phyloP scores from a whole-genome alignment of 1,140 invertebrate genomes.

The Meloidogyne floridensis region DNA sequence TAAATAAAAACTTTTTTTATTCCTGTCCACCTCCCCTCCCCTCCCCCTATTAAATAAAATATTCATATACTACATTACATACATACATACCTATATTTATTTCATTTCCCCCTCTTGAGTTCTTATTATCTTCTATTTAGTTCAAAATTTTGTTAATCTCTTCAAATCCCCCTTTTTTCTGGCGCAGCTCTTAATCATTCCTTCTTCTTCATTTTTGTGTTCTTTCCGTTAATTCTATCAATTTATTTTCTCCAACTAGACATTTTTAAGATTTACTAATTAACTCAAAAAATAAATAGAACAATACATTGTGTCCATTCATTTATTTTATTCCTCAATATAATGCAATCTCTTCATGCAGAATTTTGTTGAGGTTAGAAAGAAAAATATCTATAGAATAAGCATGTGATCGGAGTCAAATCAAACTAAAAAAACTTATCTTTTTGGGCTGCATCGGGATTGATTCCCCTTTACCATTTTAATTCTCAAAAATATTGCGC shows the following conservation, averaged over 20 bases:
- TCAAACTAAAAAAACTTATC: no score
- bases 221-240: conserved; percentile 4
- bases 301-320: neutral
- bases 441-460: no score
- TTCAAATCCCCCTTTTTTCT: neutral
- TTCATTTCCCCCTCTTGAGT: neutral
- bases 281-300: neutral
- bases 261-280: neutral
- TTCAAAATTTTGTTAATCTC: neutral
- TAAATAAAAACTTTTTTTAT: no score
- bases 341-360: no score
- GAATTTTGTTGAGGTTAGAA: no score
- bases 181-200: conserved; percentile 1
- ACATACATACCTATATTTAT: no score
- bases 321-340: neutral
- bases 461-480: neutral
- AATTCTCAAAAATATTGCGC: neutral
- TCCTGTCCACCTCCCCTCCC: no score
- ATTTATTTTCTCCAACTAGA: conserved; percentile 2
- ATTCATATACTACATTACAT: no score
- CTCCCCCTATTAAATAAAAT: no score
- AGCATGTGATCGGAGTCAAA: no score
- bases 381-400: no score
- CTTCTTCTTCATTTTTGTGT: neutral
- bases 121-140: neutral